phyloP scores from a whole-genome alignment of 2,797 vertebrate genomes.

The Leucoraja ocellata region DNA sequence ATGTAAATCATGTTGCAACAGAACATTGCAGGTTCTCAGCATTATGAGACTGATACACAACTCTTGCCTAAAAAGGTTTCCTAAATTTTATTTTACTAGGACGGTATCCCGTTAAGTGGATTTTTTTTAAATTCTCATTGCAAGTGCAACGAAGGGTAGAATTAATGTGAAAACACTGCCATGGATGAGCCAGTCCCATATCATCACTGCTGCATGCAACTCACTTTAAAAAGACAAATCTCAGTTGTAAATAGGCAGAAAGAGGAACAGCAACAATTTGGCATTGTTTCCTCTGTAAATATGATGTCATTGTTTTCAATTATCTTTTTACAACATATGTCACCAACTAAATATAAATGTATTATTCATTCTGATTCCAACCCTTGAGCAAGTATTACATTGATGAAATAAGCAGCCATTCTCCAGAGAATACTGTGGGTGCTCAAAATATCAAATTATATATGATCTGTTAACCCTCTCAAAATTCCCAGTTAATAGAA shows the following conservation, averaged over 20 bases:
- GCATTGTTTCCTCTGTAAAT: background rate
- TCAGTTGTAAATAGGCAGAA: background rate
- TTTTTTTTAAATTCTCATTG: background rate
- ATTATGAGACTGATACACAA: background rate
- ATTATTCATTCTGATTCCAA: background rate
- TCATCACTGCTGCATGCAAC: slow-evolving; percentile 4
- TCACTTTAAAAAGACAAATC: background rate
- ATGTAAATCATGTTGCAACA: background rate
- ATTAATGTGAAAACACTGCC: slow-evolving; percentile 1
- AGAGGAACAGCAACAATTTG: background rate
- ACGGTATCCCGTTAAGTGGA: background rate
- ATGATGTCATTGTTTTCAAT: background rate
- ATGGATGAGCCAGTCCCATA: background rate
- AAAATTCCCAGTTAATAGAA: background rate
- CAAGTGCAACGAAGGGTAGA: background rate
- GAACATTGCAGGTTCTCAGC: background rate
- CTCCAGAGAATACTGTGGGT: background rate
- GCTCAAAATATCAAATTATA: background rate
- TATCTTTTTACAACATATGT: background rate
- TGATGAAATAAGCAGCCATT: slow-evolving; percentile 12
- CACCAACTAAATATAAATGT: background rate
- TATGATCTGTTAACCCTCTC: background rate
- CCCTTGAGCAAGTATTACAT: background rate
- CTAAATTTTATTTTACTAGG: background rate
- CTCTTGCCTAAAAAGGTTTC: background rate